Base-by-base conservation (phyloP, 2,113 vertebrate species). In the Elephas maximus region DNA sequence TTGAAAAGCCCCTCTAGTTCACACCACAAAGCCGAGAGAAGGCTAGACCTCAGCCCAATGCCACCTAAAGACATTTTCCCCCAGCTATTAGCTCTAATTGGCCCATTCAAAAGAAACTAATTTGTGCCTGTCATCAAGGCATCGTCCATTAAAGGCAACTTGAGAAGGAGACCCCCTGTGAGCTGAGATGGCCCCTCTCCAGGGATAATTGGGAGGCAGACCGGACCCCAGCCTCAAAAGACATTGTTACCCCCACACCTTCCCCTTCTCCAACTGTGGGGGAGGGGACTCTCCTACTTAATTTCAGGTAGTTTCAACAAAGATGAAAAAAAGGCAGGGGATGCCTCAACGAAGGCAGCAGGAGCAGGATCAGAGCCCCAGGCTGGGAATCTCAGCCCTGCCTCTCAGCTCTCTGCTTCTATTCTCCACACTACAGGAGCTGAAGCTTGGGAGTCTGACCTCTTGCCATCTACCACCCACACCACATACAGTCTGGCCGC, bases 71-170 rank as follows among this genome's bases (percentile, higher is more conserved):
- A 91, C 65, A 48, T 95, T 62, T 74, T 88, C 74, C 63, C 81
- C 84, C 78, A 97, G 94, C 94, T 84, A 97, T 97, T 96, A 98
- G 96, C 85, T 98, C 88, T 97, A 97, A 98, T 87, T 94, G 96
- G 96, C 97, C 2, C 0, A 97, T 97, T 97, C 98, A 98, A 86
- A 91, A 96, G 92, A 93, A 96, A 97, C 92, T 97, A 97, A 98
- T 97, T 93, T 62, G 81, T 97, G 82, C 83, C 90, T 97, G 89
- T 94, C 95, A 96, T 89, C 76, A 69, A 91, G 97, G 89, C 97
- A 62, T 63, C 91, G 71, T 91, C 8, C 73, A 83, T 96, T 94
- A 93, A 79, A 97, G 88, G 63, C 67, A 90, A 80, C 84, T 96
- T 97, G 97, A 93, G n/a, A 93, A 97, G 94, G 95, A 86, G 48